These are phyloP conservation scores for Diachasma alloeum DNA, from an alignment of 1,140 invertebrate species.

Conservation along the genomic window DNA sequence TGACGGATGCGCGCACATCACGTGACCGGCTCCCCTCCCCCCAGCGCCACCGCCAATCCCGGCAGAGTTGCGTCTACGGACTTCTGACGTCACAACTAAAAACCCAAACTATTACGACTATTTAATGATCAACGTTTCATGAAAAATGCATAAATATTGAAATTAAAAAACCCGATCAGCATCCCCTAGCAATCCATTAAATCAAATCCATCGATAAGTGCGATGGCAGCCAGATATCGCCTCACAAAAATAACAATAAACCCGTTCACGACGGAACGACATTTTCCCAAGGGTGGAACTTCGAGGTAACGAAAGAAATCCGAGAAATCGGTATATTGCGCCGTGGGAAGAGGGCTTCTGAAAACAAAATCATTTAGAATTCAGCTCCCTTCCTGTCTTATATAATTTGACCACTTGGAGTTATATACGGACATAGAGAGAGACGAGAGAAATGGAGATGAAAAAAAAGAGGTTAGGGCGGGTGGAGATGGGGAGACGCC, in stretches of 20 bases:
- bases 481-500: slow-evolving; percentile 1
- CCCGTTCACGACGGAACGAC: neutral
- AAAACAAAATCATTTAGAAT: neutral
- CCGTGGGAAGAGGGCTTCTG: neutral
- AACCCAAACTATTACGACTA: no score
- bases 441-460: neutral
- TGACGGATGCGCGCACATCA: no score
- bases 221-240: no score
- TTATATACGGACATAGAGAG: neutral
- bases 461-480: neutral
- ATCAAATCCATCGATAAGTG: neutral
- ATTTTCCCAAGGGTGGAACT: neutral
- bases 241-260: neutral
- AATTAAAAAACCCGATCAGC: no score
- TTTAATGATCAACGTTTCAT: no score
- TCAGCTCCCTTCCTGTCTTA: slow-evolving; percentile 18
- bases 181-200: no score
- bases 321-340: slow-evolving; percentile 5
- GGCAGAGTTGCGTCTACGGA: no score
- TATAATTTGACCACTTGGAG: slow-evolving; percentile 19
- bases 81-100: no score
- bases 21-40: no score
- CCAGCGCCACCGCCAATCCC: no score
- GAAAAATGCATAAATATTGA: no score
- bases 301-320: neutral